phyloP scores from a whole-genome alignment of 1,140 invertebrate species.

The Danaus melanippus region DNA sequence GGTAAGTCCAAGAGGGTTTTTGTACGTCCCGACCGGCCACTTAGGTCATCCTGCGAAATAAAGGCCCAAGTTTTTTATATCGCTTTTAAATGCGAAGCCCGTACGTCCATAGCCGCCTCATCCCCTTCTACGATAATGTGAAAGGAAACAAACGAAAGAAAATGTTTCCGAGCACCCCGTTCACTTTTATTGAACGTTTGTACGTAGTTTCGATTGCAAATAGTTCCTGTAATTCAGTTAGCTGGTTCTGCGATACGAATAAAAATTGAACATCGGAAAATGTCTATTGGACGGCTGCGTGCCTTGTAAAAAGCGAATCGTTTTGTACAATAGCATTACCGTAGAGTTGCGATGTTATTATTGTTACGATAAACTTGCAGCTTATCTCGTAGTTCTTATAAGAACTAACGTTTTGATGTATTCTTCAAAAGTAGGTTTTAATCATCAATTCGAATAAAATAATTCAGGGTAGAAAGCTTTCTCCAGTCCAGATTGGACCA shows the following conservation, averaged over 20 bases:
- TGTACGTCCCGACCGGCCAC: constrained; percentile 67
- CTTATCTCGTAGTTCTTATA: too few species aligned
- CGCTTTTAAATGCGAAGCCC: constrained; percentile 67
- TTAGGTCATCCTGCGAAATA: constrained; percentile 71
- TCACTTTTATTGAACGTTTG: constrained; percentile 64
- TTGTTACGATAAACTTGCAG: neutral
- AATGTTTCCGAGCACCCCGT: constrained; percentile 63
- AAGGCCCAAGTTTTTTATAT: constrained; percentile 69
- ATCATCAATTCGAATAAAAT: too few species aligned
- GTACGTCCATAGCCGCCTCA: constrained; percentile 57
- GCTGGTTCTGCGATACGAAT: constrained; percentile 42
- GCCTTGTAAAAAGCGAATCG: constrained; percentile 25
- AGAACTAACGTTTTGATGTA: too few species aligned
- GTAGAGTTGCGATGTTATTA: too few species aligned
- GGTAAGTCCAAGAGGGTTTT: constrained; percentile 69
- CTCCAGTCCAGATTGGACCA: too few species aligned
- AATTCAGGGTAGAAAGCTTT: too few species aligned
- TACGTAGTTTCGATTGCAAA: constrained; percentile 68
- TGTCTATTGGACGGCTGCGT: constrained; percentile 32
- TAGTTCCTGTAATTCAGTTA: constrained; percentile 68
- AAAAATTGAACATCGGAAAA: constrained; percentile 41
- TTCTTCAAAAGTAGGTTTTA: too few species aligned
- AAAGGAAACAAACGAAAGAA: constrained; percentile 71
- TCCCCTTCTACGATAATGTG: constrained; percentile 63
- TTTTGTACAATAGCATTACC: too few species aligned